Evolutionary conservation across 2,113 vertebrate species (phyloP).

Genomic region (Bubo blakistoni): DNA sequence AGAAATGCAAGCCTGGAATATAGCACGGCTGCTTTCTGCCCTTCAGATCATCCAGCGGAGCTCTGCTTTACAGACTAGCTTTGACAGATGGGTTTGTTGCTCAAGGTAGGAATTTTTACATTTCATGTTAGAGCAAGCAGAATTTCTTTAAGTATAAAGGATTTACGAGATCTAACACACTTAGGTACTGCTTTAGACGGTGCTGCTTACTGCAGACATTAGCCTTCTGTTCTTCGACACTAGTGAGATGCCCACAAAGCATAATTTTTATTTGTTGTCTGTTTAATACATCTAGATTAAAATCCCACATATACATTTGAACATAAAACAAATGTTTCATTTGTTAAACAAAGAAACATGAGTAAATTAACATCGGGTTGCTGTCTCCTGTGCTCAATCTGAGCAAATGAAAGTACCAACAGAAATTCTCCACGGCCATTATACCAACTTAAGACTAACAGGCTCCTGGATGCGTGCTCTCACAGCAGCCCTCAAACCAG

Average conservation of each 20-base stretch:
- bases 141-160: conserved; percentile 47
- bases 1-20: neutral
- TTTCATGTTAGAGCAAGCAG: conserved; percentile 43
- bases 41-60: conserved; percentile 15
- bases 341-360: conserved; percentile 10
- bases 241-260: conserved; percentile 22
- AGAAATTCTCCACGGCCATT: neutral
- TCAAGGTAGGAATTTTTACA: conserved; percentile 32
- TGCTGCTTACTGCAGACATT: conserved; percentile 11
- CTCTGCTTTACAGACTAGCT: neutral
- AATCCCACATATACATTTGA: neutral
- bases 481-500: neutral
- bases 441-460: fast-evolving
- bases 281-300: conserved; percentile 26
- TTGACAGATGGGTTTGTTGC: conserved; percentile 46
- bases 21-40: neutral
- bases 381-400: neutral
- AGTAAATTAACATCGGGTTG: neutral
- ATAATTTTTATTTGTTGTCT: conserved; percentile 10
- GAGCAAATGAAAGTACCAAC: neutral
- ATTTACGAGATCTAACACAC: conserved; percentile 42
- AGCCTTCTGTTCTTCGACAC: conserved; percentile 21
- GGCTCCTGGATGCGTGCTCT: neutral
- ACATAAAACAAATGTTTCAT: neutral
- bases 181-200: conserved; percentile 28